phyloP scores from a whole-genome alignment of 2,888 invertebrate species.

The Drosophila putrida region DNA sequence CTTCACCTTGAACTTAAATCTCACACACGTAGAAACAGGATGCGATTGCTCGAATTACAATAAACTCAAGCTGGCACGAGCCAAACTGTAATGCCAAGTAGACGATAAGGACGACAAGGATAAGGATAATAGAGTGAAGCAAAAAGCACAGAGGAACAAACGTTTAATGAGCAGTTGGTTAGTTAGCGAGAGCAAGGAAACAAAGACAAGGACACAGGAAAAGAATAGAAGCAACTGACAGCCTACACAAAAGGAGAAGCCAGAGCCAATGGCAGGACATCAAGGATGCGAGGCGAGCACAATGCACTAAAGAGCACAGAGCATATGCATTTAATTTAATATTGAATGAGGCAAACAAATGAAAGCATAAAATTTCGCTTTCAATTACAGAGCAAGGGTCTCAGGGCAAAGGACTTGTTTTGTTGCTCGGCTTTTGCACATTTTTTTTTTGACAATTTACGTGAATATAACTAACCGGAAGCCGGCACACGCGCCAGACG shows the following conservation, averaged over 20 bases:
- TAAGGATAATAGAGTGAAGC: background rate
- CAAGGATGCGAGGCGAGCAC: slow-evolving; percentile 20
- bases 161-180: slow-evolving; percentile 81
- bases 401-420: slow-evolving; percentile 7
- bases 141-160: slow-evolving; percentile 63
- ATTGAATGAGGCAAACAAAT: slow-evolving; percentile 47
- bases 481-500: slow-evolving; percentile 85
- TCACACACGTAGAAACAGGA: slow-evolving; percentile 14
- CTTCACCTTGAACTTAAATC: slow-evolving; percentile 26
- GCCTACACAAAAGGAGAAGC: slow-evolving; percentile 41
- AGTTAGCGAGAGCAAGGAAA: slow-evolving; percentile 29
- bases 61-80: slow-evolving; percentile 66
- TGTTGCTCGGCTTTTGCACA: slow-evolving; percentile 62
- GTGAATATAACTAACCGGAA: slow-evolving; percentile 85
- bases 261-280: slow-evolving; percentile 24
- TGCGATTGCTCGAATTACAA: slow-evolving; percentile 40
- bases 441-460: slow-evolving; percentile 57
- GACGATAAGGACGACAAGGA: slow-evolving; percentile 13
- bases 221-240: slow-evolving; percentile 64
- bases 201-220: slow-evolving; percentile 41
- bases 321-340: slow-evolving; percentile 77
- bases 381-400: slow-evolving; percentile 62
- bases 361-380: slow-evolving; percentile 80
- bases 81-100: slow-evolving; percentile 63
- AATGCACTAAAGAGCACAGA: slow-evolving; percentile 40